These are phyloP conservation scores for Rhea pennata DNA, from an alignment of 2,113 vertebrate species.

Conservation along the genomic window DNA sequence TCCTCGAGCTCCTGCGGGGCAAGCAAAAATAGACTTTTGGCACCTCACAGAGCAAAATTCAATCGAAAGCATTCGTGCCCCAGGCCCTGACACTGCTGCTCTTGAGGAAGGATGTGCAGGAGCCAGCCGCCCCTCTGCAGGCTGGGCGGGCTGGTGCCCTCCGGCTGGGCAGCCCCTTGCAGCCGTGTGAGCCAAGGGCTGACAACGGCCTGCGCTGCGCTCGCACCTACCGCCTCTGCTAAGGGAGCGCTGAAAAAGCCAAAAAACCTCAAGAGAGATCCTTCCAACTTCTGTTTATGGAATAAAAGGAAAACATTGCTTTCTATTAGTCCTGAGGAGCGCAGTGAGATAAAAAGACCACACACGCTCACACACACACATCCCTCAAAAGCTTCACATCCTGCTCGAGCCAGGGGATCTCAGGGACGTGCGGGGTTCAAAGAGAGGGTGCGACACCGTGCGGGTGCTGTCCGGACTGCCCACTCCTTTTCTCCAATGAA, in stretches of 20 bases:
- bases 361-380: neutral
- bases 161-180: neutral
- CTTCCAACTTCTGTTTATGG: neutral
- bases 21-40: neutral
- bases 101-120: neutral
- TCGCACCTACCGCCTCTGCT: neutral
- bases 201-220: neutral
- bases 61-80: neutral
- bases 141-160: fast-evolving
- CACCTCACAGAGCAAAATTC: neutral
- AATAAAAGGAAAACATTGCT: neutral
- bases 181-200: neutral
- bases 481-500: neutral
- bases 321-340: neutral
- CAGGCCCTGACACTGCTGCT: neutral
- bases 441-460: neutral
- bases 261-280: neutral
- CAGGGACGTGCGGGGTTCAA: no score
- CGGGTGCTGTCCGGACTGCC: neutral
- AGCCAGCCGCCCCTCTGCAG: neutral
- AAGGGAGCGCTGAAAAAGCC: neutral
- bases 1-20: neutral
- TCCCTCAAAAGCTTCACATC: neutral
- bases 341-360: neutral
- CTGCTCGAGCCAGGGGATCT: neutral